Evolutionary conservation across 2,797 vertebrate genomes (phyloP), one percentile per base, ranked within the genome.

Genomic region (Coreius guichenoti): DNA sequence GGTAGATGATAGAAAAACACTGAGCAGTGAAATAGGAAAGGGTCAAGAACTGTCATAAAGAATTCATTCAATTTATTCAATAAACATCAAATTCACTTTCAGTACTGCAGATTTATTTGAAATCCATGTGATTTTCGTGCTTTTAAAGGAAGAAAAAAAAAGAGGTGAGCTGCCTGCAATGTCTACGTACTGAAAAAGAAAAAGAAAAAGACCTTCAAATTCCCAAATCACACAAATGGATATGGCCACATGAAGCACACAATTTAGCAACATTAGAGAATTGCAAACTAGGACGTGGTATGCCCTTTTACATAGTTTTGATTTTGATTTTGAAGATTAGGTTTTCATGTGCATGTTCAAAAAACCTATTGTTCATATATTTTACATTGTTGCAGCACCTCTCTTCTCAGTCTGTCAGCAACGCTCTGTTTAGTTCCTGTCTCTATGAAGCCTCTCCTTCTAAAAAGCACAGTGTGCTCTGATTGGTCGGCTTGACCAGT

Each of bases 151-250:
- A 36, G 33, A 33, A 36, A 36, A 98, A 36, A 98, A 94, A 54
- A 96, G 93, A 23, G 95, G 89, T 65, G 94, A 92, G n/a, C 94
- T 91, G 4, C 91, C 92, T 45, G 90, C 91, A 0, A 92, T 68
- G n/a, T 96, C 96, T 1, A 92, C 88, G 19, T 92, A 86, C 97
- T 97, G 36, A 77, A 26, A 92, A 76, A 82, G 23, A 43, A 47
- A 78, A n/a, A n/a, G n/a, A n/a, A n/a, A n/a, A 51, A 74, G 4
- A 0, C 1, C 8, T 56, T 33, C 11, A 26, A 72, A 43, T n/a
- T 16, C 21, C 43, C n/a, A 58, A 58, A 58, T 6, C 58, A 63
- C 33, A 36, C 58, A 29, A 26, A 17, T 47, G 43, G 69, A 72
- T 72, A 29, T 17, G 16, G 9, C 4, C 16, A 73, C 8, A 29